These are phyloP conservation scores for Pentamera pediparva DNA, from an alignment of 53 echinoderm and acorn worm species.

Conservation along the genomic window DNA sequence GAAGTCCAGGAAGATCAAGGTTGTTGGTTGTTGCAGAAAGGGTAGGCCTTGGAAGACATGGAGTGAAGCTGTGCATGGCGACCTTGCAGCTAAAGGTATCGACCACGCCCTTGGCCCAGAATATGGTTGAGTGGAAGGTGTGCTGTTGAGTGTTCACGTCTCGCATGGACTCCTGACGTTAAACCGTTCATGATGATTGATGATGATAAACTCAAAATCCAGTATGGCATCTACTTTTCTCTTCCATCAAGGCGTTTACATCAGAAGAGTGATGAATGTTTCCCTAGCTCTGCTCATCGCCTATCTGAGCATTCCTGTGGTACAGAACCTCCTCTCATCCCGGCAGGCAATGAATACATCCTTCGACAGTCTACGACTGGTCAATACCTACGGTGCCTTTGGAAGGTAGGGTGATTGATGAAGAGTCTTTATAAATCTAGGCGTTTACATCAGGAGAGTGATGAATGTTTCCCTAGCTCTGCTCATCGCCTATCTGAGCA, in stretches of 20 bases:
- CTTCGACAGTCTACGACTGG: constrained; percentile 79
- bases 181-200: no score
- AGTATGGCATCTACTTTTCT: no score
- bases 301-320: constrained; percentile 84
- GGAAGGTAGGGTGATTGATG: constrained; percentile 53
- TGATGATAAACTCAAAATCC: no score
- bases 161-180: no score
- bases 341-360: constrained; percentile 95
- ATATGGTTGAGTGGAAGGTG: no score
- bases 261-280: constrained; percentile 61
- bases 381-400: constrained; percentile 98
- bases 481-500: constrained; percentile 56
- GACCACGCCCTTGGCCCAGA: no score
- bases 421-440: constrained; percentile 19
- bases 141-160: no score
- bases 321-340: constrained; percentile 69
- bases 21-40: no score
- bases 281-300: constrained; percentile 63
- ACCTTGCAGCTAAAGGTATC: no score
- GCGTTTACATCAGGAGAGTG: constrained; percentile 69
- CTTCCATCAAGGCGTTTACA: constrained; percentile 62
- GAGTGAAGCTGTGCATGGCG: no score
- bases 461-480: constrained; percentile 62
- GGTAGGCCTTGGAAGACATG: no score
- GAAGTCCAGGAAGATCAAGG: no score